These are phyloP conservation scores for Drosophila teissieri DNA, from an alignment of 1,140 invertebrate genomes.

Conservation along the genomic window DNA sequence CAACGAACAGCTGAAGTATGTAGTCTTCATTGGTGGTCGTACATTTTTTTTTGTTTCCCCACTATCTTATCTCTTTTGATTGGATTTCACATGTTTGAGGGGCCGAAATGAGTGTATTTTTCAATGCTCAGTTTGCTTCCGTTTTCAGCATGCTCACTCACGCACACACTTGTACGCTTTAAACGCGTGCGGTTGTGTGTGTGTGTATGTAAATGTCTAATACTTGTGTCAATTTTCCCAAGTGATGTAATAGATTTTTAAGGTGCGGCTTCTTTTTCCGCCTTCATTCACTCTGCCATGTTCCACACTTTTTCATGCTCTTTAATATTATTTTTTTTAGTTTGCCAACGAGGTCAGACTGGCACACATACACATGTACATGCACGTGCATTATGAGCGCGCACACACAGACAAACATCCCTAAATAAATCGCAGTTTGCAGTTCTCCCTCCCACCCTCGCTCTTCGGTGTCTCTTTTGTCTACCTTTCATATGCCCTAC, in stretches of 20 bases:
- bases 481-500: conserved; percentile 31
- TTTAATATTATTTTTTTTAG: conserved; percentile 40
- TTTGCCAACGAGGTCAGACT: conserved; percentile 62
- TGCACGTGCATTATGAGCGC: conserved; percentile 15
- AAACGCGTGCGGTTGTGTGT: neutral
- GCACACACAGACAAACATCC: conserved; percentile 21
- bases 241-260: conserved; percentile 77
- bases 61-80: conserved; percentile 23
- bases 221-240: conserved; percentile 68
- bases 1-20: no score
- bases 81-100: conserved; percentile 27
- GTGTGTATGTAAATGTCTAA: conserved; percentile 37
- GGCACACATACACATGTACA: conserved; percentile 24
- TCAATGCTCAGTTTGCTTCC: conserved; percentile 37
- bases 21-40: neutral
- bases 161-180: conserved; percentile 8
- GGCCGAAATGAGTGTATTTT: conserved; percentile 15
- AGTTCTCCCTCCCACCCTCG: conserved; percentile 22
- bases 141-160: conserved; percentile 9
- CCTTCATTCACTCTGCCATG: conserved; percentile 26
- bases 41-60: no score
- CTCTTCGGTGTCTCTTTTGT: neutral
- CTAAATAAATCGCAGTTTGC: conserved; percentile 52
- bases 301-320: conserved; percentile 36
- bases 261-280: conserved; percentile 65